Percentiles rank a stretch among this genome's conserved stretches.
phyloP scores from a whole-genome alignment of 2,113 vertebrate genomes.

The Lota lota region DNA sequence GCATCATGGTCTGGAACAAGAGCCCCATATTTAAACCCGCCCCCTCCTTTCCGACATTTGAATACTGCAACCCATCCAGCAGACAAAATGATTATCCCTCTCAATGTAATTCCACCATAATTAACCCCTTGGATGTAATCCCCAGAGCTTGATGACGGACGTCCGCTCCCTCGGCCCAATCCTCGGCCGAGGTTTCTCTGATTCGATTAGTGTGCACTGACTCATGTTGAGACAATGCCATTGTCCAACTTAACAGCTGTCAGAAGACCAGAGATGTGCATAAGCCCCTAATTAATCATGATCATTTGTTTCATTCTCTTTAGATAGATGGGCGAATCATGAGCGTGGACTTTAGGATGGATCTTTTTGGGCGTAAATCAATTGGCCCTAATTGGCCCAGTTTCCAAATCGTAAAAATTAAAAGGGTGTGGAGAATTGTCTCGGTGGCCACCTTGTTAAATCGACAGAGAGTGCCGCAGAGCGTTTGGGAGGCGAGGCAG shows the following conservation, averaged over 20 bases:
- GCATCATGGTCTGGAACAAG: slow-evolving; percentile 20
- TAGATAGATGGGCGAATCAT: slow-evolving; percentile 41
- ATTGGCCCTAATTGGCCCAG: slow-evolving; percentile 32
- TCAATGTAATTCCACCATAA: slow-evolving; percentile 55
- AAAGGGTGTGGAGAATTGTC: slow-evolving; percentile 29
- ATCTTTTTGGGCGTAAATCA: slow-evolving; percentile 15
- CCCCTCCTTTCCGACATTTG: background rate
- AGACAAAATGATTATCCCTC: slow-evolving; percentile 41
- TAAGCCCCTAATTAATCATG: slow-evolving; percentile 61
- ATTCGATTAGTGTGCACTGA: slow-evolving; percentile 63
- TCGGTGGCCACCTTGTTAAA: slow-evolving; percentile 13
- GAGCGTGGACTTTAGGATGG: slow-evolving; percentile 19
- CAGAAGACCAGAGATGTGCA: slow-evolving; percentile 45
- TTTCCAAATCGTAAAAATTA: slow-evolving; percentile 36
- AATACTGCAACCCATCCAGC: slow-evolving; percentile 44
- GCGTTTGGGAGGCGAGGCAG: background rate
- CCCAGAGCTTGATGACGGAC: slow-evolving; percentile 57
- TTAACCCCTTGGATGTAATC: slow-evolving; percentile 63
- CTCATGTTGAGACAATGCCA: slow-evolving; percentile 54
- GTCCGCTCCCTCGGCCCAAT: slow-evolving; percentile 54
- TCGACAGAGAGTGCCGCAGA: slow-evolving; percentile 6
- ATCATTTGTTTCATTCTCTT: slow-evolving; percentile 65
- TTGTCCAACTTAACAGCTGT: slow-evolving; percentile 68
- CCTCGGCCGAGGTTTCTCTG: slow-evolving; percentile 48
- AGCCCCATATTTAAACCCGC: slow-evolving; percentile 23